These are phyloP conservation scores for Druon quercuslanigerum DNA, from an alignment of 1,140 invertebrate species.

Conservation along the genomic window DNA sequence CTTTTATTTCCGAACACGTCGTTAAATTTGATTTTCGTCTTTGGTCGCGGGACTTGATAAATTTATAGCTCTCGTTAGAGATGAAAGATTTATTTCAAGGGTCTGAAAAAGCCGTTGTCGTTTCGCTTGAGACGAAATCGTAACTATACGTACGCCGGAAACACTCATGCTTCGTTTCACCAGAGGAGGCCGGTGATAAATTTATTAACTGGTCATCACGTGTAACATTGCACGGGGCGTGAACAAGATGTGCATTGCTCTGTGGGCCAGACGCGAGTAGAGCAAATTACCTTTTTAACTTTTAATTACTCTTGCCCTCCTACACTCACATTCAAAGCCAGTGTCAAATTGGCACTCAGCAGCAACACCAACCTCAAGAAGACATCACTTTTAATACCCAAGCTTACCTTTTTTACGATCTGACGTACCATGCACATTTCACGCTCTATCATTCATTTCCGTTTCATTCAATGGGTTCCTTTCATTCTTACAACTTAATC, in stretches of 20 bases:
- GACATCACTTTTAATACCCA: conserved; percentile 29
- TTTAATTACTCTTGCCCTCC: conserved; percentile 19
- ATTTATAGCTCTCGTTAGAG: conserved; percentile 24
- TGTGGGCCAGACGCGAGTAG: neutral
- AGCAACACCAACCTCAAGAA: conserved; percentile 8
- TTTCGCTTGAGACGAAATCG: conserved; percentile 8
- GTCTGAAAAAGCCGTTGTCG: conserved; percentile 18
- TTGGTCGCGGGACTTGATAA: neutral
- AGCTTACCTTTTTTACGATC: neutral
- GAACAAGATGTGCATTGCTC: conserved; percentile 7
- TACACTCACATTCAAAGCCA: neutral
- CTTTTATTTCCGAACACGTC: neutral
- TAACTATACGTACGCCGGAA: neutral
- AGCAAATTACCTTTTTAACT: conserved; percentile 17
- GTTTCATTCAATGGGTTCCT: conserved; percentile 11
- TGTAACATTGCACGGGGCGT: conserved; percentile 21
- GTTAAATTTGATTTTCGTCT: conserved; percentile 20
- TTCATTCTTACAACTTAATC: conserved; percentile 18
- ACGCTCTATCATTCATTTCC: conserved; percentile 16
- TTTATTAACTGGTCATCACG: conserved; percentile 25
- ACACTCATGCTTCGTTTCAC: neutral
- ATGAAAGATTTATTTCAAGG: conserved; percentile 24
- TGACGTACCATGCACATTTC: neutral
- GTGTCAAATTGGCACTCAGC: conserved; percentile 11
- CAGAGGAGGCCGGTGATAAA: conserved; percentile 18